phyloP scores from a whole-genome alignment of 2,888 invertebrate genomes.

The Odontomyia ornata region DNA sequence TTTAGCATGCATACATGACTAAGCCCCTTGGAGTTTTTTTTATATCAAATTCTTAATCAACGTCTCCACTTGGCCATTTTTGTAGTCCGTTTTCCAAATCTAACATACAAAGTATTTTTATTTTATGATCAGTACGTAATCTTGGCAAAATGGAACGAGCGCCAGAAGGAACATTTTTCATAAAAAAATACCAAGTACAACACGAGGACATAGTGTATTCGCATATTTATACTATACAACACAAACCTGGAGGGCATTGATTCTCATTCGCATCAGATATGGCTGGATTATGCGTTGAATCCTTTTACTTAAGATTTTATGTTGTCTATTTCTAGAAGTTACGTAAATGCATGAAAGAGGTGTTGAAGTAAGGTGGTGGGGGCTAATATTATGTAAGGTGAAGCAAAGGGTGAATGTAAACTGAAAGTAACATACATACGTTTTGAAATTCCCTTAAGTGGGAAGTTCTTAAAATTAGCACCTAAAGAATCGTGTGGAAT shows the following conservation, averaged over 20 bases:
- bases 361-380: too few relatives aligned
- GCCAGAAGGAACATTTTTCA: conserved; percentile 35
- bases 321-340: not conserved
- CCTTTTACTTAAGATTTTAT: conserved; percentile 26
- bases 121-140: conserved; percentile 38
- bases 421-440: too few relatives aligned
- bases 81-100: not conserved
- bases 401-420: too few relatives aligned
- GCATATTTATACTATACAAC: conserved; percentile 14
- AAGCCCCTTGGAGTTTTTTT: not conserved
- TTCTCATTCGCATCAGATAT: conserved; percentile 36
- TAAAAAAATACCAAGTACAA: conserved; percentile 22
- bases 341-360: too few relatives aligned
- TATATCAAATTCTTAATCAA: conserved; percentile 31
- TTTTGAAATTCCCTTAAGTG: too few relatives aligned
- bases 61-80: conserved; percentile 30
- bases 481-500: too few relatives aligned
- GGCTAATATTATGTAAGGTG: too few relatives aligned
- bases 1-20: not conserved
- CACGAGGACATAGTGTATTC: conserved; percentile 18
- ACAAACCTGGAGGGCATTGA: conserved; percentile 34
- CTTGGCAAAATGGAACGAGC: conserved; percentile 39
- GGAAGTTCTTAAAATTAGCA: too few relatives aligned
- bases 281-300: conserved; percentile 33
- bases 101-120: conserved; percentile 43